Evolutionary conservation across 2,888 invertebrate species (phyloP).

Genomic region (Polydrusus cervinus): DNA sequence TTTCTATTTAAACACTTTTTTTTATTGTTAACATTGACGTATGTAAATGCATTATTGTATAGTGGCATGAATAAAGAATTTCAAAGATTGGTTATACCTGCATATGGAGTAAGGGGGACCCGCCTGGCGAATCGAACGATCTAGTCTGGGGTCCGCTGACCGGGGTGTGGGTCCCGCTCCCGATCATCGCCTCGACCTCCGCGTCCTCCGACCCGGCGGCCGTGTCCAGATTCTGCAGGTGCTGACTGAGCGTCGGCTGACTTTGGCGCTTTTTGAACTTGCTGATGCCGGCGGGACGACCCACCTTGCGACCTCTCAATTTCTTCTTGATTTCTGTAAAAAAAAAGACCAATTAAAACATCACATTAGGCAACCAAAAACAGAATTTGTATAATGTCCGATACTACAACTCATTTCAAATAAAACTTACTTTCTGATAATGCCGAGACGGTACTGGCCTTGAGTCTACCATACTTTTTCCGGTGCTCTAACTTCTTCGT

Average conservation of each 20-base stretch:
- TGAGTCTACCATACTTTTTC: constrained; percentile 72
- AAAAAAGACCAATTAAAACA: not conserved
- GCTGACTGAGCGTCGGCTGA: constrained; percentile 52
- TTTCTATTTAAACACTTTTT: too few species aligned
- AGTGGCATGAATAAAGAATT: too few species aligned
- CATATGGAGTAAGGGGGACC: constrained; percentile 68
- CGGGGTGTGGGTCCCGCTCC: constrained; percentile 17
- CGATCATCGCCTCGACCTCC: constrained; percentile 49
- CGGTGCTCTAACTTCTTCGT: constrained; percentile 69
- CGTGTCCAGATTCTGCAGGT: constrained; percentile 25
- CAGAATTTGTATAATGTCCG: too few species aligned
- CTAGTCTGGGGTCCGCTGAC: constrained; percentile 44
- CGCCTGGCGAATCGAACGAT: constrained; percentile 64
- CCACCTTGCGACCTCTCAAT: constrained; percentile 66
- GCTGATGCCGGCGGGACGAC: constrained; percentile 57
- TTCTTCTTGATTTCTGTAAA: constrained; percentile 67
- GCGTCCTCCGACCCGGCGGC: constrained; percentile 44
- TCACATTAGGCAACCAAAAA: too few species aligned
- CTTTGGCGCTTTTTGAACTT: constrained; percentile 62
- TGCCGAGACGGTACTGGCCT: constrained; percentile 72
- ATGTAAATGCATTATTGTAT: too few species aligned
- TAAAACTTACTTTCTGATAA: constrained; percentile 69
- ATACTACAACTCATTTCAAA: too few species aligned
- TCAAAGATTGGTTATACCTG: too few species aligned
- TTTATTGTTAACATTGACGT: too few species aligned